Percentiles rank a stretch among this genome's conserved stretches.
These are phyloP conservation scores for Polydrusus pterygomalis DNA, from an alignment of 2,888 invertebrate genomes.

Conservation along the genomic window DNA sequence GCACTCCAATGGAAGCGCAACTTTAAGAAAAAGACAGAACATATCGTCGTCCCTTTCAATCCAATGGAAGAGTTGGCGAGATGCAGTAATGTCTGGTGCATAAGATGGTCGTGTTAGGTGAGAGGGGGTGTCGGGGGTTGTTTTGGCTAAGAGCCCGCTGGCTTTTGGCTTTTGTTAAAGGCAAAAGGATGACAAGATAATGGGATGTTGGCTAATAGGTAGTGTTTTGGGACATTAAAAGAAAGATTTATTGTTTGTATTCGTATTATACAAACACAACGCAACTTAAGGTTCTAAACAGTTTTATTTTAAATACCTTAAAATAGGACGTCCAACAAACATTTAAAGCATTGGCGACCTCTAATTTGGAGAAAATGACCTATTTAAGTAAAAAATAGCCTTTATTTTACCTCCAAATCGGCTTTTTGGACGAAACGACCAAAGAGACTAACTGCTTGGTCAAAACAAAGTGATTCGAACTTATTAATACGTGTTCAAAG, in stretches of 20 bases:
- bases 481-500: too few species aligned
- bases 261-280: background rate
- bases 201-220: conserved; percentile 31
- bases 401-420: too few species aligned
- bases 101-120: conserved; percentile 29
- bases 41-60: conserved; percentile 36
- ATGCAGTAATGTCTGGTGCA: conserved; percentile 48
- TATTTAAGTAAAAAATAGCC: too few species aligned
- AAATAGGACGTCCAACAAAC: too few species aligned
- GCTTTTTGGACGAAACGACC: too few species aligned
- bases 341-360: too few species aligned
- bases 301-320: too few species aligned
- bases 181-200: conserved; percentile 38
- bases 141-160: conserved; percentile 42
- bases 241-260: background rate
- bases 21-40: conserved; percentile 54
- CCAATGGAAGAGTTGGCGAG: conserved; percentile 28
- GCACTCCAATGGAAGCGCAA: conserved; percentile 68
- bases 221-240: conserved; percentile 21
- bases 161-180: conserved; percentile 38
- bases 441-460: too few species aligned
- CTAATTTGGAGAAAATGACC: too few species aligned
- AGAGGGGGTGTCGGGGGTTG: conserved; percentile 38
- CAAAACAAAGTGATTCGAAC: too few species aligned
- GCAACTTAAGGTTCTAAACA: background rate